Evolutionary conservation across 2,797 vertebrate genomes (phyloP), one percentile per base, ranked within the genome.

Genomic region (Pygocentrus nattereri): DNA sequence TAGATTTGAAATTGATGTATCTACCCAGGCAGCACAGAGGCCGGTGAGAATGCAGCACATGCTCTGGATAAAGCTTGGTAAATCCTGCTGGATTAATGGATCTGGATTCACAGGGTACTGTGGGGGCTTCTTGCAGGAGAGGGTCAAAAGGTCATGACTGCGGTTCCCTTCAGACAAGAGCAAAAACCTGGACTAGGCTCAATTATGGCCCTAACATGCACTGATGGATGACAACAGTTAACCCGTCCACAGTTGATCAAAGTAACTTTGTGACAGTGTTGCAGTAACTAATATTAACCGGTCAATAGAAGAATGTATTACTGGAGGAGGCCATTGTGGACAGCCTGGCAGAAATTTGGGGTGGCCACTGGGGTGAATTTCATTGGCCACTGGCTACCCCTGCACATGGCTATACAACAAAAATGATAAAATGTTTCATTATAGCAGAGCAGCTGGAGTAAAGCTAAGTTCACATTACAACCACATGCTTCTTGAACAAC

Each of bases 21-120:
- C 76, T 84, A 75, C 31, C 47, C 54, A 76, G 61, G 27, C 64
- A 44, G n/a, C 67, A 67, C 73, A 80, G 71, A 76, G 62, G 74
- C 38, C 47, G 38, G 54, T 49, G 31, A 71, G 77, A 85, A 87
- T 44, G 67, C 25, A 59, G 76, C 79, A 47, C 31, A 71, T 81
- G 64, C 47, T 83, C 65, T 27, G 67, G 83, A 80, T 83, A 88
- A 89, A 89, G 81, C 84, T 82, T 87, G 89, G 89, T 87, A 90
- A 87, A 87, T 89, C 82, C 71, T 25, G 50, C 13, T 18, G 85
- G 87, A 91, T 90, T 87, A 90, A 86, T 85, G 56, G 64, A 79
- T 74, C 21, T 44, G 70, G 85, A 85, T 80, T 84, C 78, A 73
- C 72, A 76, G 74, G 78, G 58, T 71, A 73, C 78, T 41, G 50